These are phyloP conservation scores for Epinotia demarniana DNA, from an alignment of 2,888 invertebrate genomes.

Conservation along the genomic window DNA sequence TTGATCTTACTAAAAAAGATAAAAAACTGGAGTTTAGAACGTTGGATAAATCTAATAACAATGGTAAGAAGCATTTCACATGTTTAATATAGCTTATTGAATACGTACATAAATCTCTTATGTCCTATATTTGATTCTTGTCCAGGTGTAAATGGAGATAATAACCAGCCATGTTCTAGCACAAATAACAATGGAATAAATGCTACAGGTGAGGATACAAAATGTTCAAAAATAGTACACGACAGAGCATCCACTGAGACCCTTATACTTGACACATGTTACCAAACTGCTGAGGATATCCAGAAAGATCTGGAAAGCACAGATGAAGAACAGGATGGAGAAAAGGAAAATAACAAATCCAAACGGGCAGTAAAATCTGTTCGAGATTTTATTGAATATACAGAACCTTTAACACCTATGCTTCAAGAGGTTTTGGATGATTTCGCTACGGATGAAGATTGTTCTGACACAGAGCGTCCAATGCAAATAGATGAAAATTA, in stretches of 20 bases:
- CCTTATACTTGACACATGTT: constrained; percentile 66
- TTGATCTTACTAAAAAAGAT: constrained; percentile 62
- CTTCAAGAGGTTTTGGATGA: constrained; percentile 70
- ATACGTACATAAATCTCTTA: constrained; percentile 13
- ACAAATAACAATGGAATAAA: constrained; percentile 58
- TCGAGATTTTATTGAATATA: constrained; percentile 67
- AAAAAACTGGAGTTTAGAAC: constrained; percentile 64
- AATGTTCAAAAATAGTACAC: constrained; percentile 62
- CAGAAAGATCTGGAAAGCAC: constrained; percentile 59
- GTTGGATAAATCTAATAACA: constrained; percentile 57
- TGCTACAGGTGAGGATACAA: constrained; percentile 69
- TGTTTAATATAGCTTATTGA: constrained; percentile 1
- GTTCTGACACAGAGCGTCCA: constrained; percentile 57
- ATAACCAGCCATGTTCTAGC: constrained; percentile 56
- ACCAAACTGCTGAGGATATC: constrained; percentile 67
- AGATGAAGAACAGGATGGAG: constrained; percentile 46
- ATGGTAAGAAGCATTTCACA: constrained; percentile 55
- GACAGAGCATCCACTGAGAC: constrained; percentile 75
- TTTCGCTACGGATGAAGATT: constrained; percentile 68
- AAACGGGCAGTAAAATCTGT: constrained; percentile 54
- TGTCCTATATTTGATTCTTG: constrained; percentile 44
- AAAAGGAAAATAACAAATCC: constrained; percentile 8
- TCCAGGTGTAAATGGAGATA: constrained; percentile 54
- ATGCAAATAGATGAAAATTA: constrained; percentile 62
- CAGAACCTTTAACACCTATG: constrained; percentile 70